Evolutionary conservation across 1,140 invertebrate species (phyloP).

Genomic region (Neotoxoptera formosana): DNA sequence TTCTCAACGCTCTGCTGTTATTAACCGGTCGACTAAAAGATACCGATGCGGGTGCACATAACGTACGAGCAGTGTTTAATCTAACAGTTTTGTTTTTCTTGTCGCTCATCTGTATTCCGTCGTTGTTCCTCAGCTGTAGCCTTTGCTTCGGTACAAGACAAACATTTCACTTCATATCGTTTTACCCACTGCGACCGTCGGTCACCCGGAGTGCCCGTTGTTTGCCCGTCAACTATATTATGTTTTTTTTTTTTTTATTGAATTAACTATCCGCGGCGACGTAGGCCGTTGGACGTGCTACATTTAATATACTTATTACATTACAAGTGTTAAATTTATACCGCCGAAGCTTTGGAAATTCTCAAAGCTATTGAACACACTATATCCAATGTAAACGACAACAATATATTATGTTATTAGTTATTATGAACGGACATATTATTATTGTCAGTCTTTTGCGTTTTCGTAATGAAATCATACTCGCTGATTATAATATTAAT

Average conservation of each 20-base stretch:
- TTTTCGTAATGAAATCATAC: neutral
- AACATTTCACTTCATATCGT: neutral
- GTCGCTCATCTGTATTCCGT: neutral
- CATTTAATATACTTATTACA: no score
- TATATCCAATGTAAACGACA: no score
- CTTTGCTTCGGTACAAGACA: neutral
- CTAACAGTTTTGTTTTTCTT: neutral
- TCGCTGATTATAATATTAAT: neutral
- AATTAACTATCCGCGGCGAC: no score
- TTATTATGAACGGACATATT: neutral
- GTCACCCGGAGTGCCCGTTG: no score
- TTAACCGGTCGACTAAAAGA: neutral
- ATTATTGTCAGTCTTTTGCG: neutral
- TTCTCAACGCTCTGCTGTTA: neutral
- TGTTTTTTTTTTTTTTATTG: no score
- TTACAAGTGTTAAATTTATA: no score
- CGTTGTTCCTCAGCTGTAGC: neutral
- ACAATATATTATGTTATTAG: no score
- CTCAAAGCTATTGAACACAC: no score
- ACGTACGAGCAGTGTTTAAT: neutral
- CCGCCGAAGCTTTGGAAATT: no score
- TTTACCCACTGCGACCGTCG: neutral
- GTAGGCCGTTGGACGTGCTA: no score
- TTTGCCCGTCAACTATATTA: no score
- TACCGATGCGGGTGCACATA: neutral